A percentile compares a stretch with the other conserved stretches of the same genome.
These are phyloP conservation scores for Thamnaconus septentrionalis DNA, from an alignment of 2,113 vertebrate genomes.

Conservation along the genomic window DNA sequence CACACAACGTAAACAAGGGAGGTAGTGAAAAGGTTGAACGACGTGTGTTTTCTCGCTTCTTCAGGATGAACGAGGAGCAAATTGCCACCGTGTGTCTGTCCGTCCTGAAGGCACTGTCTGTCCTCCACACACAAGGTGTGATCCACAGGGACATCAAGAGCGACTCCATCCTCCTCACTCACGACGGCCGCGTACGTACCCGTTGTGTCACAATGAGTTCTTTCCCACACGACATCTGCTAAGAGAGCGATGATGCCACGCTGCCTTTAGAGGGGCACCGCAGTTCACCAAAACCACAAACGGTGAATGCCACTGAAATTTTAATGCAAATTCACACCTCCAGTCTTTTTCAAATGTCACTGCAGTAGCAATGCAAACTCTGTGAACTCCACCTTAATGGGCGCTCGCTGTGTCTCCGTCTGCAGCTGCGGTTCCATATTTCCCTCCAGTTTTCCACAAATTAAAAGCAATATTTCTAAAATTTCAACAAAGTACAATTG, in stretches of 20 bases:
- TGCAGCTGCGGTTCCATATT: no score
- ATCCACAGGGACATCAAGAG: conserved; percentile 98
- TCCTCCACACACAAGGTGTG: conserved; percentile 91
- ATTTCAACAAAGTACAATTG: no score
- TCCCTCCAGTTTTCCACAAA: no score
- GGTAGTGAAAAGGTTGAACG: neutral
- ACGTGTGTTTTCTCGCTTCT: neutral
- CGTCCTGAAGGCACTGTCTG: conserved; percentile 87
- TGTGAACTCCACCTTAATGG: no score
- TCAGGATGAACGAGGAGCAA: conserved; percentile 97
- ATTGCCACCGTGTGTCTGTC: conserved; percentile 91
- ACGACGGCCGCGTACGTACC: conserved; percentile 83
- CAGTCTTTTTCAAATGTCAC: no score
- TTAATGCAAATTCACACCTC: no score
- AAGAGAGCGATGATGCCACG: no score
- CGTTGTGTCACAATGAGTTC: neutral
- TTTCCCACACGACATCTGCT: neutral
- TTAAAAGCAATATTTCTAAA: no score
- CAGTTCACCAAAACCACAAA: neutral
- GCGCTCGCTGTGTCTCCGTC: no score
- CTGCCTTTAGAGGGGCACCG: neutral
- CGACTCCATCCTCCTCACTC: conserved; percentile 96
- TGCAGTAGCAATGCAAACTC: no score
- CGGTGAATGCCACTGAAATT: no score
- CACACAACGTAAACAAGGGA: neutral